phyloP scores from a whole-genome alignment of 2,888 invertebrate genomes.

The Crioceris asparagi region DNA sequence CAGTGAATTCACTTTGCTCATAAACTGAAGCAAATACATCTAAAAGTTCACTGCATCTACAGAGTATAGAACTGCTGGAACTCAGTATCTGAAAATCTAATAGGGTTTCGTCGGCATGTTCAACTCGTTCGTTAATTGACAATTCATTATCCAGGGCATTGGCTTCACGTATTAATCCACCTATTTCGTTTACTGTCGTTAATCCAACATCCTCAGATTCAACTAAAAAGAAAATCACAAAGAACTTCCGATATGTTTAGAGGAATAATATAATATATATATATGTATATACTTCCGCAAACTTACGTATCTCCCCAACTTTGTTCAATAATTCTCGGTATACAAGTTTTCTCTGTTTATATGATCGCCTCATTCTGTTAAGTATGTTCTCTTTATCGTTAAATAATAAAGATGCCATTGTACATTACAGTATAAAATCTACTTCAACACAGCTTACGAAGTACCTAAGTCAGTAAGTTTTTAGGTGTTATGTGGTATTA shows the following conservation, averaged over 20 bases:
- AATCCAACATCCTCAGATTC: slow-evolving; percentile 19
- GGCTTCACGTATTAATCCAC: slow-evolving; percentile 26
- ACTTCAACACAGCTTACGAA: too few species aligned
- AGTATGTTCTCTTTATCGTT: too few species aligned
- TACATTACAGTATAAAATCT: too few species aligned
- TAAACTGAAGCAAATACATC: slow-evolving; percentile 40
- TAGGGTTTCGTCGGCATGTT: slow-evolving; percentile 32
- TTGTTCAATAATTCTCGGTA: slow-evolving; percentile 24
- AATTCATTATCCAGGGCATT: slow-evolving; percentile 27
- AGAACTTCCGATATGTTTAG: not conserved
- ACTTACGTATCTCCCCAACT: slow-evolving; percentile 27
- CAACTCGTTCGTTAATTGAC: slow-evolving; percentile 27
- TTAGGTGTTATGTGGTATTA: too few species aligned
- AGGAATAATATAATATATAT: not conserved
- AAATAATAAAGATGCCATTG: too few species aligned
- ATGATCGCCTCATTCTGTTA: too few species aligned
- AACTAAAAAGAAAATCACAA: slow-evolving; percentile 13
- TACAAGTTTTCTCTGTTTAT: slow-evolving; percentile 18
- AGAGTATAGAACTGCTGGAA: slow-evolving; percentile 29
- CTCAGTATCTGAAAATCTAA: slow-evolving; percentile 31
- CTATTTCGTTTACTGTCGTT: slow-evolving; percentile 25
- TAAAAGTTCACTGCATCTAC: slow-evolving; percentile 30
- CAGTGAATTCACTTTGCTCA: slow-evolving; percentile 40
- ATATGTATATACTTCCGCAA: not conserved
- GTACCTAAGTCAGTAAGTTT: too few species aligned